A percentile compares a stretch with the other conserved stretches of the same genome.
These are phyloP conservation scores for Hippocampus comes DNA, from an alignment of 2,113 vertebrate genomes.

Conservation along the genomic window DNA sequence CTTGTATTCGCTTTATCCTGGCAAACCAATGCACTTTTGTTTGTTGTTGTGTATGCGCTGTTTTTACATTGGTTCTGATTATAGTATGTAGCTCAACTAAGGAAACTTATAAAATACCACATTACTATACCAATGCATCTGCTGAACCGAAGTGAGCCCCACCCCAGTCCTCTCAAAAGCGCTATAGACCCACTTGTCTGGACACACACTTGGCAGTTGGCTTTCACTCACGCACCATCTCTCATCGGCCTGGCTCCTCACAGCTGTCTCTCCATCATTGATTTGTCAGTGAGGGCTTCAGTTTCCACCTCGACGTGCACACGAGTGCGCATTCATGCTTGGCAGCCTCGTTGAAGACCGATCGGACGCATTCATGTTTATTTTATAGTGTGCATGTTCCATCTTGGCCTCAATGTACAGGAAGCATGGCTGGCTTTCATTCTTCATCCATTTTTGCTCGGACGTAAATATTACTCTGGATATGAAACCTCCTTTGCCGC, in stretches of 20 bases:
- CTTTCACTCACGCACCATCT: slow-evolving; percentile 6
- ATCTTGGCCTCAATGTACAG: slow-evolving; percentile 11
- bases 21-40: background rate
- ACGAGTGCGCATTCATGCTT: slow-evolving; percentile 18
- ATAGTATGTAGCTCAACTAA: slow-evolving; percentile 28
- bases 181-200: slow-evolving; percentile 7
- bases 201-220: background rate
- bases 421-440: background rate
- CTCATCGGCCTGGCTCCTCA: slow-evolving; percentile 20
- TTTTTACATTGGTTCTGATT: slow-evolving; percentile 1
- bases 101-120: slow-evolving; percentile 23
- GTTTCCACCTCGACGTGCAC: slow-evolving; percentile 9
- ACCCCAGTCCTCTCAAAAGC: slow-evolving; percentile 40
- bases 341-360: slow-evolving; percentile 21
- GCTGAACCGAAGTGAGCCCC: slow-evolving; percentile 32
- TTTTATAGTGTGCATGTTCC: slow-evolving; percentile 19
- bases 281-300: slow-evolving; percentile 35
- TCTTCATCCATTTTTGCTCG: background rate
- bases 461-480: background rate
- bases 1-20: background rate
- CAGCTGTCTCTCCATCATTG: slow-evolving; percentile 27
- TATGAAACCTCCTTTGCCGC: background rate
- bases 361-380: slow-evolving; percentile 40
- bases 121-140: slow-evolving; percentile 28
- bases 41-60: background rate